Conservation (phyloP, 2,888 invertebrate genomes). For the Eumacrocentrus americanus region DNA sequence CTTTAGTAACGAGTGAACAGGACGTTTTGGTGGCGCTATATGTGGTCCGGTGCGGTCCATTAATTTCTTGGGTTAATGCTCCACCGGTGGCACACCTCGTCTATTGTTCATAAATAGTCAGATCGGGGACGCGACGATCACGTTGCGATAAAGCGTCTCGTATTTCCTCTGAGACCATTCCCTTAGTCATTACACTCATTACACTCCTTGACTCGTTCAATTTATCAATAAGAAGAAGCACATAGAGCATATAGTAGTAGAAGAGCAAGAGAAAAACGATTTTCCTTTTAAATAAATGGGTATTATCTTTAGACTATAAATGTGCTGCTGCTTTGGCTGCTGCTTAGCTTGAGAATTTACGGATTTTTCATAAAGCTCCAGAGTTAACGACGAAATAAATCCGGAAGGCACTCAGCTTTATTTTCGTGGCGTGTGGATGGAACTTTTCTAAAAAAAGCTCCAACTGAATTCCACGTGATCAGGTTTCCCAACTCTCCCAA, state of each 20-base stretch:
- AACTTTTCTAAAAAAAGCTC: constrained; percentile 26
- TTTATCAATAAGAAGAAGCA: neutral
- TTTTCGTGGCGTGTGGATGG: constrained; percentile 21
- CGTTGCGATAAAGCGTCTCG: constrained; percentile 17
- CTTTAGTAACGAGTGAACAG: neutral
- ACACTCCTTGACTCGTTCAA: neutral
- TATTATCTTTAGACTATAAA: too few relatives aligned
- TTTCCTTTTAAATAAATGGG: too few relatives aligned
- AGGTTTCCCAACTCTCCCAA: constrained; percentile 14
- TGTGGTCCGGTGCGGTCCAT: constrained; percentile 23
- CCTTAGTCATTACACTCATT: neutral
- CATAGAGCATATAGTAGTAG: too few relatives aligned
- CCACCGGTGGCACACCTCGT: constrained; percentile 23
- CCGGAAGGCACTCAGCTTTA: constrained; percentile 21
- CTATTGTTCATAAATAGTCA: constrained; percentile 29
- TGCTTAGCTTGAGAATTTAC: too few relatives aligned
- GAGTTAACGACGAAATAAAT: constrained; percentile 24
- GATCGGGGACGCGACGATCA: constrained; percentile 18
- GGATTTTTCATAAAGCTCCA: too few relatives aligned
- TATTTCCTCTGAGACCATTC: constrained; percentile 2
- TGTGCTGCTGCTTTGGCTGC: too few relatives aligned
- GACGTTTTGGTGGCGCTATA: constrained; percentile 15
- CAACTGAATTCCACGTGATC: constrained; percentile 28
- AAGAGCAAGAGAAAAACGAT: too few relatives aligned
- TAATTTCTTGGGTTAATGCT: constrained; percentile 30